These are phyloP conservation scores for Peromyscus nudipes DNA, from an alignment of 2,797 vertebrate species.

Conservation along the genomic window DNA sequence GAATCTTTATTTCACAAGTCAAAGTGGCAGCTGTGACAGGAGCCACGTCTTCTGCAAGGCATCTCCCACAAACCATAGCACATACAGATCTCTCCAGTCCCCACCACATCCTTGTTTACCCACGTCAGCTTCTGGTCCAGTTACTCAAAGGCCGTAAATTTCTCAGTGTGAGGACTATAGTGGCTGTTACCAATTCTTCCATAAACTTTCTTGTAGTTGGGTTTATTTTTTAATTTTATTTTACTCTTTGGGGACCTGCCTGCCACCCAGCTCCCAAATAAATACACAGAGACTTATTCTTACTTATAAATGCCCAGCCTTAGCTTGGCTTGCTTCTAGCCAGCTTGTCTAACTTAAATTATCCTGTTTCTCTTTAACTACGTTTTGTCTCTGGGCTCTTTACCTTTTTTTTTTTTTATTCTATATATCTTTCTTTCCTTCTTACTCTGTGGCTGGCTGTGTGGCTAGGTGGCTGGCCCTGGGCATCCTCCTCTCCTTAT, in stretches of 20 bases:
- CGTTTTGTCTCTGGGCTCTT: neutral
- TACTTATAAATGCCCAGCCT: neutral
- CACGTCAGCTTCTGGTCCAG: slow-evolving; percentile 3
- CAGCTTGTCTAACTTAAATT: neutral
- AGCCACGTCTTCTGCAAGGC: slow-evolving; percentile 43
- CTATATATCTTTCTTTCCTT: neutral
- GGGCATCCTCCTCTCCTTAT: neutral
- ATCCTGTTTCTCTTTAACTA: neutral
- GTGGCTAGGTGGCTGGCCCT: neutral
- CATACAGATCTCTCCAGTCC: neutral
- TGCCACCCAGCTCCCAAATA: neutral
- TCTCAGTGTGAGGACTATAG: slow-evolving; percentile 10
- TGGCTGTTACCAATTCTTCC: slow-evolving; percentile 14
- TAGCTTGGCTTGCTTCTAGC: neutral
- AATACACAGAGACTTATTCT: neutral
- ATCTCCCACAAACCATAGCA: neutral
- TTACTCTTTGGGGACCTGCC: neutral
- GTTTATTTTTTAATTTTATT: too few relatives aligned
- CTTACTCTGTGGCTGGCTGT: neutral
- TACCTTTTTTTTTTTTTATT: neutral
- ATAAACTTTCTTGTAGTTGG: slow-evolving; percentile 22
- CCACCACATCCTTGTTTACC: slow-evolving; percentile 13
- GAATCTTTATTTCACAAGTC: slow-evolving; percentile 52
- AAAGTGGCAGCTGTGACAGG: slow-evolving; percentile 21
- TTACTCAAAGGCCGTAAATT: slow-evolving; percentile 45